Evolutionary conservation across 2,113 vertebrate genomes (phyloP), one percentile per base, ranked within the genome.

Genomic region (Rhynchopsitta pachyrhyncha): DNA sequence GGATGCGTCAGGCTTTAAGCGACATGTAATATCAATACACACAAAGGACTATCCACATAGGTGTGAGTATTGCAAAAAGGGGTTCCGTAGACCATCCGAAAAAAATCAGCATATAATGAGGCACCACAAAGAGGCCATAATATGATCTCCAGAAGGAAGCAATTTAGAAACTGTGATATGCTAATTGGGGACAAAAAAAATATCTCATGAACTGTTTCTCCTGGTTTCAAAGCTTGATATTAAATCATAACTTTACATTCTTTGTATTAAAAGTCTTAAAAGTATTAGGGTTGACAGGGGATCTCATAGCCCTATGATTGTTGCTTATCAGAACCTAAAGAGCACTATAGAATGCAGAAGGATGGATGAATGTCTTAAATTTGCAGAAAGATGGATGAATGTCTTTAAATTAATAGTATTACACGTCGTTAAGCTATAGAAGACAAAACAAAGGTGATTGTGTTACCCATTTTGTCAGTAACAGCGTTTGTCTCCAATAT

Each of bases 41-140:
- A 99, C 99, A 50, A 99, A 99, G 98, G 99, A 99, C 99, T 99
- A 99, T 82, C 99, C 99, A 23, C 99, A 99, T 92, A 98, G 99
- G 90, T 99, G 99, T 95, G 99, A 99, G 98, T 99, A 99, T 97
- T 99, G 99, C 98, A 99, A 99, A 98, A 99, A 99, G 97, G 99
- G 99, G 94, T 99, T 99, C 98, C 98, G 99, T 78, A 98, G 99
- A 94, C 99, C 99, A 44, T 99, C 99, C 17, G 99, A 99, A 98
- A 99, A 99, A 97, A 99, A 99, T 97, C 99, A 99, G 97, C 99
- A 99, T 98, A 99, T 99, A 98, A 99, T 99, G 98, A 98, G 99
- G 95, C 99, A 99, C 97, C 99, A 99, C 98, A 99, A 99, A 97
- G 99, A 99, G 97, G 98, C 99, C 97, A 95, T 99, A 83, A 98